Percentiles rank a stretch among this genome's conserved stretches.
Conservation (phyloP, 2,113 vertebrate species). For the Edolisoma coerulescens region DNA sequence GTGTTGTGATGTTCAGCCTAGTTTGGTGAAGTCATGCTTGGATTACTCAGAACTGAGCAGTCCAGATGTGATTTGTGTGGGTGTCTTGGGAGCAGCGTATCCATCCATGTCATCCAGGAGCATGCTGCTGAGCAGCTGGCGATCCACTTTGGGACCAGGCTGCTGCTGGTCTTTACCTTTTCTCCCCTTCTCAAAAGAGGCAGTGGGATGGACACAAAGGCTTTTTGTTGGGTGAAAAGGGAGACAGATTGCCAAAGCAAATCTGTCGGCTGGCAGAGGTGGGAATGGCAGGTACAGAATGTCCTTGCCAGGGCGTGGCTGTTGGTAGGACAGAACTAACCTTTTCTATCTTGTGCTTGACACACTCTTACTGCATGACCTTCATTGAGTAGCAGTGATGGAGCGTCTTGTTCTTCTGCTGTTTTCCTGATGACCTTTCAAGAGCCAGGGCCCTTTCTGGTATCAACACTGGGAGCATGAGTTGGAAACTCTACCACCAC, state of each 20-base stretch:
- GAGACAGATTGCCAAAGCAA: not conserved
- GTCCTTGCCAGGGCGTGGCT: not conserved
- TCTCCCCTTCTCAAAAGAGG: not conserved
- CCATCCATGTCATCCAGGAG: not conserved
- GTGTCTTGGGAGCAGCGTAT: not conserved
- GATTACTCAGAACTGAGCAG: not conserved
- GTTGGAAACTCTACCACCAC: not conserved
- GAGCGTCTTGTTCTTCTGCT: not conserved
- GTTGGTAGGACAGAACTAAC: not conserved
- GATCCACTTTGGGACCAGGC: rapidly evolving
- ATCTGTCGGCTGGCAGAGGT: not conserved
- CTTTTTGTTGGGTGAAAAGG: not conserved
- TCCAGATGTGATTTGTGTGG: not conserved
- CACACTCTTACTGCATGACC: not conserved
- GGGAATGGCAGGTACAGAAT: not conserved
- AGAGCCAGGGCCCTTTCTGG: not conserved
- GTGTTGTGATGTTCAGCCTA: not conserved
- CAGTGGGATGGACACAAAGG: not conserved
- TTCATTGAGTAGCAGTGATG: not conserved
- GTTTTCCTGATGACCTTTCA: not conserved
- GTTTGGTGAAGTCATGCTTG: not conserved
- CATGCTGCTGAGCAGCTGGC: rapidly evolving
- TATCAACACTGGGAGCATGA: not conserved
- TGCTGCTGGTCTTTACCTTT: not conserved
- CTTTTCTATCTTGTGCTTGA: not conserved